A percentile compares a stretch with the other conserved stretches of the same genome.
Conservation (phyloP, 2,113 vertebrate species). For the Miniopterus natalensis region DNA sequence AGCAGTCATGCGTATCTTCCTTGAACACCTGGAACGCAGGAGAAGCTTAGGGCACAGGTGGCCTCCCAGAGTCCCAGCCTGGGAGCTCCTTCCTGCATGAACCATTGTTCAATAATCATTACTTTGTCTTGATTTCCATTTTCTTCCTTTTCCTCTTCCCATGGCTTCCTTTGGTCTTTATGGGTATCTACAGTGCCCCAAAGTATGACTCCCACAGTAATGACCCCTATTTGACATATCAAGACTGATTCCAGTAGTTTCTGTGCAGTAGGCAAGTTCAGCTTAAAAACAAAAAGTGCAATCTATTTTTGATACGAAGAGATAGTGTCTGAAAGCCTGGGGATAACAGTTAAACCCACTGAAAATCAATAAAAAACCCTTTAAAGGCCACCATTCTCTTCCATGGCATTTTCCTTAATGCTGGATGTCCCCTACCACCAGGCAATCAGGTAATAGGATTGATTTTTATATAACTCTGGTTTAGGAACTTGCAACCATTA, state of each 20-base stretch:
- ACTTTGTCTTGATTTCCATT: not conserved
- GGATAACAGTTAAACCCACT: slow-evolving; percentile 70
- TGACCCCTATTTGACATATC: not conserved
- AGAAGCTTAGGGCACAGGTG: not conserved
- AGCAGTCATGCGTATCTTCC: not conserved
- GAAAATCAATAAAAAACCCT: slow-evolving; percentile 77
- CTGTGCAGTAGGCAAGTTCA: not conserved
- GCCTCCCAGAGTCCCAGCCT: not conserved
- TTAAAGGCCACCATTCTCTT: slow-evolving; percentile 65
- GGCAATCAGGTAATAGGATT: slow-evolving; percentile 66
- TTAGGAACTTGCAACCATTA: slow-evolving; percentile 47
- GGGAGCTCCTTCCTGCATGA: not conserved
- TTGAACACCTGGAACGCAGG: not conserved
- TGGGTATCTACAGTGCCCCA: not conserved
- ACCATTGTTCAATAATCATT: not conserved
- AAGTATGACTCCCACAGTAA: not conserved
- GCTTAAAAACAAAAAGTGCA: slow-evolving; percentile 58
- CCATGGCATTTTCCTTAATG: slow-evolving; percentile 75
- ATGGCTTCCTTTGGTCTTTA: not conserved
- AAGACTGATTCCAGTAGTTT: not conserved
- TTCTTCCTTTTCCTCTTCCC: not conserved
- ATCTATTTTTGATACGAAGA: slow-evolving; percentile 68
- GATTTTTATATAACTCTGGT: slow-evolving; percentile 72
- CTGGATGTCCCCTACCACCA: slow-evolving; percentile 57
- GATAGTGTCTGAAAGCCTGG: slow-evolving; percentile 64